Percentiles rank a stretch among this genome's conserved stretches.
Evolutionary conservation across 2,113 vertebrate genomes (phyloP).

Genomic region (Salvator merianae): DNA sequence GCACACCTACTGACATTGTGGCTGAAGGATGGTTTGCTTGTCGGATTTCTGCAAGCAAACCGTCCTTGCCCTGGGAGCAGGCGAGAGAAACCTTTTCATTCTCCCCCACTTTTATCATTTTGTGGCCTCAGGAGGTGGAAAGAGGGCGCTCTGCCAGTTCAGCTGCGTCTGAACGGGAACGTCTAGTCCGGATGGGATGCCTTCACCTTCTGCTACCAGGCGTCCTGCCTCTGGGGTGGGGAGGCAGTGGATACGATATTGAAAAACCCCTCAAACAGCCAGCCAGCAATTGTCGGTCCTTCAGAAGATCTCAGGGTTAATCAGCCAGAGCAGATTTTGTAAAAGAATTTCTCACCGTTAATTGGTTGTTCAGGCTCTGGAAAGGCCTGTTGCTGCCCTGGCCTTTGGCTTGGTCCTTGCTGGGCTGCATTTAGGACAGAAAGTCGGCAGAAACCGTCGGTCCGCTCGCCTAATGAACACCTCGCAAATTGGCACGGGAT

Average conservation of each 20-base stretch:
- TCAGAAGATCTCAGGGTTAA: not conserved
- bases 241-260: not conserved
- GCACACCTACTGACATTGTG: no score
- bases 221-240: not conserved
- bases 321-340: not conserved
- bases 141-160: no score
- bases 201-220: not conserved
- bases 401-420: not conserved
- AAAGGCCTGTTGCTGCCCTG: not conserved
- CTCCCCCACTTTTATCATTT: no score
- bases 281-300: no score
- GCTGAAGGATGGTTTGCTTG: no score
- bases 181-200: not conserved
- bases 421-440: not conserved
- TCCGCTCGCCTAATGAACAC: not conserved
- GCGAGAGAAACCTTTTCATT: no score
- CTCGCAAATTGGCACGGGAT: not conserved
- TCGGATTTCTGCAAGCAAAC: no score
- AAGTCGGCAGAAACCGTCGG: not conserved
- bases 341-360: not conserved
- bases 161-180: not conserved
- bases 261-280: not conserved
- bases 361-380: not conserved
- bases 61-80: no score
- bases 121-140: no score